Base-by-base conservation (phyloP, 1,140 invertebrate genomes). In the Trinorchestia longiramus region DNA sequence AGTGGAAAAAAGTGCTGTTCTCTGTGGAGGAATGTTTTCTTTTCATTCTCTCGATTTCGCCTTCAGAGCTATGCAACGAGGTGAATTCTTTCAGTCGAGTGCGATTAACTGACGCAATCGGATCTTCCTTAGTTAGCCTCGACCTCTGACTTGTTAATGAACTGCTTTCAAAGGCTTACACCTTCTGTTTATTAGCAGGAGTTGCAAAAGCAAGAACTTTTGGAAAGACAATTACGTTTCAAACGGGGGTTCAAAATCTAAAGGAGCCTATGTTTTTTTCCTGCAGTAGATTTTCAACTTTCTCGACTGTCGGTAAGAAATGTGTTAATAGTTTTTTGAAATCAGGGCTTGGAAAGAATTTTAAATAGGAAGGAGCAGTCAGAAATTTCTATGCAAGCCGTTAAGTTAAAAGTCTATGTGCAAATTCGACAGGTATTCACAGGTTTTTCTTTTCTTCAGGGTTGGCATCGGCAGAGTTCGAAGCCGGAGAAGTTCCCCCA, bases 401-500 rank as follows among this genome's bases (percentile, higher is more conserved):
- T 91, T 42, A 91, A 42, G 11, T 91, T 43, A 0, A 0, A 91
- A 91, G 41, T 91, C 43, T 42, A 28, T 6, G 8, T 15, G 88
- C 41, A 94, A 94, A 94, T 94, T 94, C 43, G 92, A 44, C 44
- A 6, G 92, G 41, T 47, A 94, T 94, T 94, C 43, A 94, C 92
- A 45, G 92, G 36, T 94, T 94, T 40, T 94, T 94, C 44, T 44
- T 40, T 19, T 45, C 8, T 94, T 45, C 92, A 94, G 92, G 44
- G 17, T 42, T 43, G 44, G 92, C 92, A 15, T 94, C 43, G 17
- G 92, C 17, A 11, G 43, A 45, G 43, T 47, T 36, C 41, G 44
- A 94, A 47, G 92, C 41, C 43, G 19, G 8, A 43, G 90, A 47
- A 94, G 92, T 94, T 45, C 3, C 36, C 19, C 43, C 92, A 44